Percentiles rank a stretch among this genome's conserved stretches.
These are phyloP conservation scores for Sebastes paucispinis DNA, from an alignment of 2,797 vertebrate genomes.

Conservation along the genomic window DNA sequence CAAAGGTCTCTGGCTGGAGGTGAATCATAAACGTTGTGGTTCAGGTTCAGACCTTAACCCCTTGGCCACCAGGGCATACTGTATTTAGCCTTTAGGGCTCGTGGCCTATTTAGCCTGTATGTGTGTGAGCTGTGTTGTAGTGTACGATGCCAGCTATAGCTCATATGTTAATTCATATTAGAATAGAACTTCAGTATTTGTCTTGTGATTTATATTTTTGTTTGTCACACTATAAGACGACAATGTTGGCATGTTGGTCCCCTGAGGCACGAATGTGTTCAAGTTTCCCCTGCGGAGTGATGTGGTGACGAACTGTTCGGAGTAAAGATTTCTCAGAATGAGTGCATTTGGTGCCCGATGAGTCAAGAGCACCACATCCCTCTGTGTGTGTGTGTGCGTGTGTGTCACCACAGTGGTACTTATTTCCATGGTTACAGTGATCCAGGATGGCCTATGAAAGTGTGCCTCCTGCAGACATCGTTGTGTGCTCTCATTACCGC, in stretches of 20 bases:
- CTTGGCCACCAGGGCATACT: background rate
- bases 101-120: too few species aligned
- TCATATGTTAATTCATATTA: background rate
- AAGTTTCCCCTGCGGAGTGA: background rate
- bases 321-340: constrained; percentile 43
- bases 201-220: background rate
- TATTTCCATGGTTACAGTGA: constrained; percentile 83
- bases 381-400: constrained; percentile 6
- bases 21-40: background rate
- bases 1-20: background rate
- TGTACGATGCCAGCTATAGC: background rate
- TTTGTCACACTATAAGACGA: background rate
- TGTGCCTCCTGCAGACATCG: constrained; percentile 75
- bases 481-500: constrained; percentile 80
- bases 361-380: constrained; percentile 33
- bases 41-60: background rate
- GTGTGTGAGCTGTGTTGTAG: background rate
- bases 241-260: background rate
- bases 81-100: background rate
- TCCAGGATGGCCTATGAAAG: constrained; percentile 77
- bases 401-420: constrained; percentile 49
- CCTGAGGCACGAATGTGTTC: background rate
- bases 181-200: background rate
- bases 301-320: constrained; percentile 12
- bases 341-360: constrained; percentile 38